phyloP scores from a whole-genome alignment of 1,140 invertebrate species.

The Drosophila pectinifera region DNA sequence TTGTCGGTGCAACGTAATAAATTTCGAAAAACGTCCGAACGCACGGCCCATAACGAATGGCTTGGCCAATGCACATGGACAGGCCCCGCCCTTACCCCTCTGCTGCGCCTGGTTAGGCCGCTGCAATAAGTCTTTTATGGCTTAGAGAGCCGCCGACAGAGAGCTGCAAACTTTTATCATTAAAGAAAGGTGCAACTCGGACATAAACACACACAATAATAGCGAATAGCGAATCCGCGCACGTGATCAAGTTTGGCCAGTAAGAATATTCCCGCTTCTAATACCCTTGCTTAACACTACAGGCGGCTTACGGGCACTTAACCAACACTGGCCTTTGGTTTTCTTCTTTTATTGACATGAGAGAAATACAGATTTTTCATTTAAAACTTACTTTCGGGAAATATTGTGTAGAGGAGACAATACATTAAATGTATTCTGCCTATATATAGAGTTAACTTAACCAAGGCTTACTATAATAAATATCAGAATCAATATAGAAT shows the following conservation, averaged over 20 bases:
- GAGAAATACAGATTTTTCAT: conserved; percentile 51
- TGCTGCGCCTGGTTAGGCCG: conserved; percentile 40
- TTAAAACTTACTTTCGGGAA: conserved; percentile 67
- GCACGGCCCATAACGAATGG: conserved; percentile 69
- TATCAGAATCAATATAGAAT: conserved; percentile 5
- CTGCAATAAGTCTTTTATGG: conserved; percentile 59
- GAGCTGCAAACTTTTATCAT: conserved; percentile 49
- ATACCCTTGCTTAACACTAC: conserved; percentile 16
- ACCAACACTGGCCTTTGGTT: conserved; percentile 13
- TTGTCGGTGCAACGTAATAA: conserved; percentile 79
- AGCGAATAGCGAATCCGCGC: conserved; percentile 24
- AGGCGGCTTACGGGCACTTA: background rate
- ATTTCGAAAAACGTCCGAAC: conserved; percentile 75
- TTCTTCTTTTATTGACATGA: conserved; percentile 34
- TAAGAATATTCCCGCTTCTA: conserved; percentile 24
- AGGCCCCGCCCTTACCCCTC: background rate
- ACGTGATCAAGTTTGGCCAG: conserved; percentile 40
- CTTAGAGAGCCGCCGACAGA: conserved; percentile 37
- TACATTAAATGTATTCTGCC: conserved; percentile 28
- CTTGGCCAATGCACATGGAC: conserved; percentile 66
- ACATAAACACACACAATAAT: conserved; percentile 14
- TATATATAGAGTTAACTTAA: conserved; percentile 25
- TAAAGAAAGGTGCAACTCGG: conserved; percentile 50
- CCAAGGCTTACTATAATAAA: conserved; percentile 50
- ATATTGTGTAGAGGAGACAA: conserved; percentile 24